phyloP scores from a whole-genome alignment of 2,888 invertebrate genomes.

The Hemaris fuciformis region DNA sequence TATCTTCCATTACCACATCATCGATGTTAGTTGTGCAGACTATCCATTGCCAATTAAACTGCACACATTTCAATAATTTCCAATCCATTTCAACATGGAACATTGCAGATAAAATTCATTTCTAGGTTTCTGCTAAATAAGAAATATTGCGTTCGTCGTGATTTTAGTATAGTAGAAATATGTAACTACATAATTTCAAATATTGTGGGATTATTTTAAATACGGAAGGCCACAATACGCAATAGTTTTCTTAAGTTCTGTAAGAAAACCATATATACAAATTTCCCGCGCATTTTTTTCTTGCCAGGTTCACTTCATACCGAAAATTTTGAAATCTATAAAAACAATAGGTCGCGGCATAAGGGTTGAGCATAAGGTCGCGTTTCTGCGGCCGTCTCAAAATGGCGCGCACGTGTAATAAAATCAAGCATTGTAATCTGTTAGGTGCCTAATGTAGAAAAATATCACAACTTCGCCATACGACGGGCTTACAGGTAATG shows the following conservation, averaged over 20 bases:
- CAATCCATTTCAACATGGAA: background rate
- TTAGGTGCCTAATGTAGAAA: conserved; percentile 58
- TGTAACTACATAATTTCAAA: too few relatives aligned
- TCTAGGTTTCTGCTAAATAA: background rate
- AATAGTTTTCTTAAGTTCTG: too few relatives aligned
- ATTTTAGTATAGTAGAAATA: background rate
- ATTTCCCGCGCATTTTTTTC: too few relatives aligned
- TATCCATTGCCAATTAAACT: background rate
- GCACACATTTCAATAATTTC: background rate
- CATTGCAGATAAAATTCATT: background rate
- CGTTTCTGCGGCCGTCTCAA: conserved; percentile 12
- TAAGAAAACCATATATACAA: too few relatives aligned
- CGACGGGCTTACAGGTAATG: conserved; percentile 61
- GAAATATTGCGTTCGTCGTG: too few relatives aligned
- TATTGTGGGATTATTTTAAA: too few relatives aligned
- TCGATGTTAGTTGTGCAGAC: background rate
- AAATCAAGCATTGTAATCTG: conserved; percentile 28
- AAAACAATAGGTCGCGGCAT: background rate
- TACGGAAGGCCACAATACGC: too few relatives aligned
- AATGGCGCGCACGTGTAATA: conserved; percentile 14
- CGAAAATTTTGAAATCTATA: background rate
- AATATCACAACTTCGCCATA: conserved; percentile 80
- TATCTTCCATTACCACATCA: background rate
- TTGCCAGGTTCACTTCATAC: too few relatives aligned
- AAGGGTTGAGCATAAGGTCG: background rate